Conservation (phyloP, 2,888 invertebrate species). For the Eulithis testata region DNA sequence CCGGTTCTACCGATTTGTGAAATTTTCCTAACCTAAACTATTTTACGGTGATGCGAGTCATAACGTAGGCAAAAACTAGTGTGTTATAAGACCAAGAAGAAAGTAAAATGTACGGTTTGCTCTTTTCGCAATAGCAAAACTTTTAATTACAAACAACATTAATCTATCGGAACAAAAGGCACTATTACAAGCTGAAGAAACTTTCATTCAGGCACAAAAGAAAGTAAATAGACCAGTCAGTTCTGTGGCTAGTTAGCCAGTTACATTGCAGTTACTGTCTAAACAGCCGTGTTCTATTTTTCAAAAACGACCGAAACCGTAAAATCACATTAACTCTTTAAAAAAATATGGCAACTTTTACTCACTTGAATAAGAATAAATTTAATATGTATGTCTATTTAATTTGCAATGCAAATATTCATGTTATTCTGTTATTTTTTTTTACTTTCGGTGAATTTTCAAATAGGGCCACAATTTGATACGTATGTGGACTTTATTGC, state of each 20-base stretch:
- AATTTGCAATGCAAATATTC: no score
- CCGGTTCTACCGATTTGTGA: no score
- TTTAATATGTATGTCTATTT: no score
- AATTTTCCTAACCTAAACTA: no score
- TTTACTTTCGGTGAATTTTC: no score
- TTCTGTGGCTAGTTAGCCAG: constrained; percentile 44
- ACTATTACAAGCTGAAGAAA: constrained; percentile 40
- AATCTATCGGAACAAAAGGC: constrained; percentile 35
- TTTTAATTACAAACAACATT: constrained; percentile 42
- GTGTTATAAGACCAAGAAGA: neutral
- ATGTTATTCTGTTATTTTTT: no score
- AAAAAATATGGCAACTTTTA: no score
- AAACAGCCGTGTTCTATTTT: neutral
- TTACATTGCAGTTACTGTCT: constrained; percentile 22
- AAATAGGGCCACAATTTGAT: no score
- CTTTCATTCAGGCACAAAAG: constrained; percentile 43
- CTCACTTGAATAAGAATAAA: no score
- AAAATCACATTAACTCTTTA: no score
- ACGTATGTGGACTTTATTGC: no score
- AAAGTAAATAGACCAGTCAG: constrained; percentile 45
- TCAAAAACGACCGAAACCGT: no score
- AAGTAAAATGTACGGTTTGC: neutral
- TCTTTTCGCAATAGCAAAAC: constrained; percentile 31
- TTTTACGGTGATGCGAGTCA: neutral
- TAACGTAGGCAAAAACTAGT: neutral